Conservation (phyloP, 2,888 invertebrate genomes). For the Parnassius smintheus region DNA sequence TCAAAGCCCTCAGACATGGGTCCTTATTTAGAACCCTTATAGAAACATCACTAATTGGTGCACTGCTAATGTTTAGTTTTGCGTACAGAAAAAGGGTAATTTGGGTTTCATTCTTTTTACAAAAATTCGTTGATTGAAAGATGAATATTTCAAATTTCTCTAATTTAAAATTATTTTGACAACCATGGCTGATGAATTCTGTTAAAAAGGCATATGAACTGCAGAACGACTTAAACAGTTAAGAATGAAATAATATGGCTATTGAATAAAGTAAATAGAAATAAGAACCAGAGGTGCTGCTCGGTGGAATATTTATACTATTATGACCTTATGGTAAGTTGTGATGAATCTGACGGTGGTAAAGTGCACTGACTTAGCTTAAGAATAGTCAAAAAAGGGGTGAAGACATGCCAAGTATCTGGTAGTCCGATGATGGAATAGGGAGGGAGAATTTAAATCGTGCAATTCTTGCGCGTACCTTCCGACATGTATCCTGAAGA, state of each 20-base stretch:
- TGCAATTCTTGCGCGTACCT: too few species aligned
- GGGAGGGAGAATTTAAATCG: too few species aligned
- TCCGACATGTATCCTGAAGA: too few species aligned
- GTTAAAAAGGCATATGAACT: background rate
- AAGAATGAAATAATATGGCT: background rate
- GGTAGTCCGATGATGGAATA: too few species aligned
- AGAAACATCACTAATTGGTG: conserved; percentile 9
- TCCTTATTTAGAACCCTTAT: background rate
- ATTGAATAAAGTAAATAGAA: background rate
- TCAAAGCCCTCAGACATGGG: conserved; percentile 13
- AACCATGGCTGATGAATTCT: background rate
- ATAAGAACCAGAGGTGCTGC: background rate
- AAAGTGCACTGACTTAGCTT: too few species aligned
- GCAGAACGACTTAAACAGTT: background rate
- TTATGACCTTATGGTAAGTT: too few species aligned
- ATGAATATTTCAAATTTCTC: background rate
- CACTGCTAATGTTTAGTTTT: conserved; percentile 1
- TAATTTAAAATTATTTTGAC: background rate
- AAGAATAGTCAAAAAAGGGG: too few species aligned
- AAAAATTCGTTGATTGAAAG: too few species aligned
- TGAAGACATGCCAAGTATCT: too few species aligned
- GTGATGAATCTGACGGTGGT: too few species aligned
- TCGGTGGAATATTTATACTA: too few species aligned
- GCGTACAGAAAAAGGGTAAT: conserved; percentile 2
- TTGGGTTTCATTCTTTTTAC: background rate